Base-by-base conservation (phyloP, 2,113 vertebrate genomes). In the Nanorana parkeri region DNA sequence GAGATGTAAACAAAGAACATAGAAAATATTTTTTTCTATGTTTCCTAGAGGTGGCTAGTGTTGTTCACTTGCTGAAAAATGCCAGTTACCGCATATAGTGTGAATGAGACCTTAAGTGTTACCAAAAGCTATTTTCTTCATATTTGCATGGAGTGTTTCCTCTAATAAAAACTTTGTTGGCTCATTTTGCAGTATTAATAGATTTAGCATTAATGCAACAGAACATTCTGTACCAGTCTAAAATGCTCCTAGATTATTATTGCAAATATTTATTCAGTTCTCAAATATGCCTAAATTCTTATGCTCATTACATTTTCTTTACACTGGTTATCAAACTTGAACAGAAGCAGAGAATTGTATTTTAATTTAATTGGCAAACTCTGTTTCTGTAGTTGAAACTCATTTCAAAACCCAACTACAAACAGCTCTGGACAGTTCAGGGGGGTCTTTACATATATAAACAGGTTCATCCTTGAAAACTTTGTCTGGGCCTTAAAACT, bases 341-440 rank as follows among this genome's bases (percentile, higher is more conserved):
- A 60, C 83, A 87, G n/a, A 47, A 71, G 68, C 68, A 85, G 32
- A 78, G 67, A 75, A 78, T 74, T 85, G 54, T 83, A 84, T 85
- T 88, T 89, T 84, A 85, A 84, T 88, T 88, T 87, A 61, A 88
- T 87, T 76, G 88, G 75, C 41, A 36, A 61, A 66, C 63, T 84
- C 6, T 77, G 73, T n/a, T 76, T 76, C 7, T 36, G 63, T 19
- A 20, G 13, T 32, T 61, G 15, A 61, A 61, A 36, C 20, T 61
- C 56, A 61, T 3, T 58, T 41, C 55, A 61, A 36, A 76, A 19
- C 7, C 21, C 20, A 76, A 58, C 23, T 21, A 5, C 28, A 76
- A 76, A 41, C 73, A 61, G 47, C 26, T 17, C 26, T 28, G 32
- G 20, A 32, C 3, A 4, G 56, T 32, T 32, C 26, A 58, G 7